Percentiles rank a stretch among this genome's conserved stretches.
Evolutionary conservation across 2,113 vertebrate species (phyloP).

Genomic region (Oreotrochilus melanogaster): DNA sequence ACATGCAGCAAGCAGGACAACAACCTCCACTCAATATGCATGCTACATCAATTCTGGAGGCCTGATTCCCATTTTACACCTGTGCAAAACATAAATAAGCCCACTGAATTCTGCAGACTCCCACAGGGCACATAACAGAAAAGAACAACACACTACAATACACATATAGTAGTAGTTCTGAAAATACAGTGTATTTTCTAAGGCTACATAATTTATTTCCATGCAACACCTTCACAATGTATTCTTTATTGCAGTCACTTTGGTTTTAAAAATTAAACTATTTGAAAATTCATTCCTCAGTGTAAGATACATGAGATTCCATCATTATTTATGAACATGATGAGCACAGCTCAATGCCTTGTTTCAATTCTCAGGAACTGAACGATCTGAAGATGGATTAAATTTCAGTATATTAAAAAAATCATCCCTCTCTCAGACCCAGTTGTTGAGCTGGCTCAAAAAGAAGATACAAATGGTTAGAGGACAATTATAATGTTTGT

Average conservation of each 20-base stretch:
- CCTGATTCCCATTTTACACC: neutral
- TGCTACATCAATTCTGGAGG: neutral
- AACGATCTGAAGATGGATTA: neutral
- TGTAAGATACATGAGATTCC: neutral
- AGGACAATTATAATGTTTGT: neutral
- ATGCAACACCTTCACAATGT: neutral
- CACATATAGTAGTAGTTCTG: neutral
- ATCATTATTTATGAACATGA: neutral
- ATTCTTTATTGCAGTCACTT: neutral
- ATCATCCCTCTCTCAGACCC: neutral
- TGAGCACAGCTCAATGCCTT: neutral
- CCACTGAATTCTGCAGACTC: neutral
- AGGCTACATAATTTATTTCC: neutral
- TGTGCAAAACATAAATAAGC: neutral
- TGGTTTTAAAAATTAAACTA: neutral
- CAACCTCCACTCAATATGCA: neutral
- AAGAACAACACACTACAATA: neutral
- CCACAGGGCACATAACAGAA: neutral
- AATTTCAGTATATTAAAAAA: neutral
- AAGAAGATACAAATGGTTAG: neutral
- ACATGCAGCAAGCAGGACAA: neutral
- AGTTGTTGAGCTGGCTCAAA: neutral
- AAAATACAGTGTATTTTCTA: neutral
- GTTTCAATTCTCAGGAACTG: neutral
- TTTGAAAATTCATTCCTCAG: neutral